These are phyloP conservation scores for Zoanthus sansibaricus DNA, from an alignment of 92 coral and sea anemone genomes.

Conservation along the genomic window DNA sequence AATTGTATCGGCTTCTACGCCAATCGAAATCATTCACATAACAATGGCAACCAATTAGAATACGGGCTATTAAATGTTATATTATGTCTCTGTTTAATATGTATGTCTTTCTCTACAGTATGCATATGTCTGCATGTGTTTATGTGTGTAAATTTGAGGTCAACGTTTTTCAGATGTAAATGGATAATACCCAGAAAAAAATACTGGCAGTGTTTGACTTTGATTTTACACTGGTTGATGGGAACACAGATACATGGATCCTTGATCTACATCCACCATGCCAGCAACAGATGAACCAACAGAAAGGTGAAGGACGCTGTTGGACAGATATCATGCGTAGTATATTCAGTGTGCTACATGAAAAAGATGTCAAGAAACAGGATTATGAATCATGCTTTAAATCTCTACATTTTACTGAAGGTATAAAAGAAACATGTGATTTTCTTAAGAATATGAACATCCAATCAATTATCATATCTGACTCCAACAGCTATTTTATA, in stretches of 20 bases:
- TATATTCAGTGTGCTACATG: conserved; percentile 72
- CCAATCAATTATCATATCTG: conserved; percentile 84
- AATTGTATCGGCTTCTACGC: too few species aligned
- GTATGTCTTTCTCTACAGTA: too few species aligned
- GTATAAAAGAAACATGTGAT: conserved; percentile 92
- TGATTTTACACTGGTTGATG: conserved; percentile 94
- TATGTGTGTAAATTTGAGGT: too few species aligned
- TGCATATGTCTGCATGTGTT: too few species aligned
- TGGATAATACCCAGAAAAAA: conserved; percentile 38
- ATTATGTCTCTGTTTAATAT: too few species aligned
- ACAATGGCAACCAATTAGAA: too few species aligned
- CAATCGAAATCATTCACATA: too few species aligned
- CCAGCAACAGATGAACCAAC: conserved; percentile 60
- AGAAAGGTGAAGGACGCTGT: conserved; percentile 70
- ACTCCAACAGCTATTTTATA: conserved; percentile 92
- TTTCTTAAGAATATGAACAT: conserved; percentile 61
- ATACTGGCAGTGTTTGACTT: conserved; percentile 90
- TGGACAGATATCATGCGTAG: conserved; percentile 95
- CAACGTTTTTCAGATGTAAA: background rate
- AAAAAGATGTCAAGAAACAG: conserved; percentile 61
- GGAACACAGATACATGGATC: conserved; percentile 98
- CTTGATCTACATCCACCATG: conserved; percentile 72
- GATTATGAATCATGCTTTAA: conserved; percentile 85
- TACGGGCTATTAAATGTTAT: too few species aligned
- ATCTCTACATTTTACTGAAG: conserved; percentile 80